phyloP scores from a whole-genome alignment of 2,888 invertebrate genomes.

The Mesochorus sp. region DNA sequence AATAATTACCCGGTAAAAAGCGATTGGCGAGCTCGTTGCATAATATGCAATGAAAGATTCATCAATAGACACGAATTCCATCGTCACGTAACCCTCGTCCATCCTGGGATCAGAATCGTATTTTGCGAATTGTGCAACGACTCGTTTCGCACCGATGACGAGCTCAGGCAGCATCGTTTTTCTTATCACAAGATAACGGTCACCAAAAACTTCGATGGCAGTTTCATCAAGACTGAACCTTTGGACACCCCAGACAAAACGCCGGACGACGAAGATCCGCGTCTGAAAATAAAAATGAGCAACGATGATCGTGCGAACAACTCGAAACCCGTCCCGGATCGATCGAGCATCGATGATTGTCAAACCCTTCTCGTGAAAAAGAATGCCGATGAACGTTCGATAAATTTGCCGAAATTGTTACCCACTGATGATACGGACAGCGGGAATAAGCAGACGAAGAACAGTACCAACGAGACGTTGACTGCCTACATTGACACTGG shows the following conservation, averaged over 20 bases:
- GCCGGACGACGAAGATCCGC: background rate
- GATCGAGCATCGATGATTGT: background rate
- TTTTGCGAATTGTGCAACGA: slow-evolving; percentile 60
- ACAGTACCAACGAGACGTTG: background rate
- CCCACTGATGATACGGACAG: too few species aligned
- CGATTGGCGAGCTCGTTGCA: slow-evolving; percentile 23
- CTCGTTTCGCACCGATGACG: slow-evolving; percentile 46
- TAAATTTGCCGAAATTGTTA: background rate
- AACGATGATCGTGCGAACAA: background rate
- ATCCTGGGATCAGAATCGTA: slow-evolving; percentile 41
- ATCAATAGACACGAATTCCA: slow-evolving; percentile 51
- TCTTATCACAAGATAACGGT: slow-evolving; percentile 24
- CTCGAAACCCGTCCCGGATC: background rate
- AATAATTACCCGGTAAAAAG: background rate
- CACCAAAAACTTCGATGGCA: background rate
- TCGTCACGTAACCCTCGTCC: slow-evolving; percentile 50
- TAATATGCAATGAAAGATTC: slow-evolving; percentile 51
- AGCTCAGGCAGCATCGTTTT: slow-evolving; percentile 41
- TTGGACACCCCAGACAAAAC: background rate
- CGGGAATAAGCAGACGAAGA: slow-evolving; percentile 5
- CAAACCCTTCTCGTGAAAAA: background rate
- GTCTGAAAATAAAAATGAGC: background rate
- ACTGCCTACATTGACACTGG: slow-evolving; percentile 35
- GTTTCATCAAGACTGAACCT: background rate
- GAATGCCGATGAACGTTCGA: background rate